phyloP scores from a whole-genome alignment of 1,140 invertebrate genomes.

The Drosophila truncata region DNA sequence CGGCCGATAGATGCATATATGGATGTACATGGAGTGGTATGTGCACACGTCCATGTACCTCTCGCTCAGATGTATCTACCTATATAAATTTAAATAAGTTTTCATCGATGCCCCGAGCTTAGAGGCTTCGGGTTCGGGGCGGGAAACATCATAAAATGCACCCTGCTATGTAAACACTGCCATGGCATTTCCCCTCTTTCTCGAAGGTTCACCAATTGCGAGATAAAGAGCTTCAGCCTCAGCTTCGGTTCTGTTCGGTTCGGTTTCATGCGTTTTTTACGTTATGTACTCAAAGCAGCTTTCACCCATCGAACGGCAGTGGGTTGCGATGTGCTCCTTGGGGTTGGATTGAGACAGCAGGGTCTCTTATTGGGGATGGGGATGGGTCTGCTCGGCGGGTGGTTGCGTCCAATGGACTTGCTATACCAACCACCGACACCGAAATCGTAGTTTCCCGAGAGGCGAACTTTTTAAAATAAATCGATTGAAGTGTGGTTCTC shows the following conservation, averaged over 20 bases:
- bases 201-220: conserved; percentile 59
- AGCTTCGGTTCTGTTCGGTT: conserved; percentile 41
- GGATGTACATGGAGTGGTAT: conserved; percentile 22
- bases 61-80: conserved; percentile 25
- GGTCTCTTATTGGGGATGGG: conserved; percentile 18
- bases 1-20: conserved; percentile 26
- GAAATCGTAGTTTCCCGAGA: conserved; percentile 38
- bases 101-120: conserved; percentile 38
- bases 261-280: conserved; percentile 76
- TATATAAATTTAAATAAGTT: conserved; percentile 52
- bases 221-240: conserved; percentile 65
- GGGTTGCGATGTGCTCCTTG: conserved; percentile 16
- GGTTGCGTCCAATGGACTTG: conserved; percentile 40
- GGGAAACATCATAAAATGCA: conserved; percentile 67
- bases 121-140: conserved; percentile 24
- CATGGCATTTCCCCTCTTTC: conserved; percentile 59
- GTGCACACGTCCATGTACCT: conserved; percentile 10
- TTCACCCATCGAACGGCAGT: conserved; percentile 60
- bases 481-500: conserved; percentile 4
- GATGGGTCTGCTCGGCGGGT: conserved; percentile 39
- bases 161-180: conserved; percentile 75
- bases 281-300: conserved; percentile 65
- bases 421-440: conserved; percentile 55
- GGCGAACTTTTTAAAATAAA: conserved; percentile 37
- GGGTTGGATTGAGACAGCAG: conserved; percentile 34